Evolutionary conservation across 2,888 invertebrate species (phyloP).

Genomic region (Volucella zonaria): DNA sequence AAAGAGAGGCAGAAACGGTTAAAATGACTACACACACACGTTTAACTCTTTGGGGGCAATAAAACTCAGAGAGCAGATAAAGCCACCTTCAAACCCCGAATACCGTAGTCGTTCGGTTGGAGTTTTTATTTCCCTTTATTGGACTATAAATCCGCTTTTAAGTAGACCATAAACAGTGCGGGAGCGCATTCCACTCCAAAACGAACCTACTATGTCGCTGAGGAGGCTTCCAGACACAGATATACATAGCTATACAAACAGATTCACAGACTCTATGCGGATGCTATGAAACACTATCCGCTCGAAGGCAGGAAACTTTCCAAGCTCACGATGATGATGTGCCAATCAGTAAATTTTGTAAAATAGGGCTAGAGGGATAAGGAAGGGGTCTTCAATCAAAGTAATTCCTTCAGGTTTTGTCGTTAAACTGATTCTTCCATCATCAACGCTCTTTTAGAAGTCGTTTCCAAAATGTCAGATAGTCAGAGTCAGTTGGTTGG

Average conservation of each 20-base stretch:
- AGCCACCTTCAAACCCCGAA: conserved; percentile 50
- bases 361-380: conserved; percentile 30
- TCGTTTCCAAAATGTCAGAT: conserved; percentile 23
- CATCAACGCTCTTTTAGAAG: conserved; percentile 27
- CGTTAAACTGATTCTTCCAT: conserved; percentile 49
- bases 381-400: conserved; percentile 62
- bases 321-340: conserved; percentile 47
- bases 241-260: no score
- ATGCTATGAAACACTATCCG: conserved; percentile 4
- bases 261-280: no score
- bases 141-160: conserved; percentile 69
- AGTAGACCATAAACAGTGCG: conserved; percentile 62
- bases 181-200: conserved; percentile 34
- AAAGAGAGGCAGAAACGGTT: not conserved
- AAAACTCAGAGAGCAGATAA: conserved; percentile 44
- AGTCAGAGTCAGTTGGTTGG: not conserved
- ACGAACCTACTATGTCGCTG: not conserved
- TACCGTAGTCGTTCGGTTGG: conserved; percentile 36
- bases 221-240: no score
- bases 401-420: conserved; percentile 62
- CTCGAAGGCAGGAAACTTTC: conserved; percentile 8
- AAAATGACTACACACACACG: conserved; percentile 15
- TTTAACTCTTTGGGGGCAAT: conserved; percentile 60
- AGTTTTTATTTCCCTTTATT: conserved; percentile 63
- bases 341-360: conserved; percentile 62